A percentile compares a stretch with the other conserved stretches of the same genome.
These are phyloP conservation scores for Carassius gibelio DNA, from an alignment of 2,113 vertebrate genomes.

Conservation along the genomic window DNA sequence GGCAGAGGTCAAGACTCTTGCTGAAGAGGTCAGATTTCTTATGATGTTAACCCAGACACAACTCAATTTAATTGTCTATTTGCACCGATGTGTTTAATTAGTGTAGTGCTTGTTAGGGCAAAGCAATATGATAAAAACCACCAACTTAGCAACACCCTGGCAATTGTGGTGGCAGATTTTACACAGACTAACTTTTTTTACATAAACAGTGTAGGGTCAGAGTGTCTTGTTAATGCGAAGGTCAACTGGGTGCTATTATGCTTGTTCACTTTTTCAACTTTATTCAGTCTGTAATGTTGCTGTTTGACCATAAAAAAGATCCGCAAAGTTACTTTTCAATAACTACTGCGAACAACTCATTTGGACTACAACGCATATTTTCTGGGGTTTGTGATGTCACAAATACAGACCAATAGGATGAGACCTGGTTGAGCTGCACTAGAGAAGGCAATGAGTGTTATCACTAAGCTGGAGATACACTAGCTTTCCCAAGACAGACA, in stretches of 20 bases:
- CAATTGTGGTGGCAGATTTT: background rate
- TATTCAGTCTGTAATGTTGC: no score
- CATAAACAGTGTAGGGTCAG: background rate
- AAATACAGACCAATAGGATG: no score
- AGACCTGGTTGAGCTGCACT: no score
- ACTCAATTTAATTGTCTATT: background rate
- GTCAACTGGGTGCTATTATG: background rate
- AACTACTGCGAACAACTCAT: no score
- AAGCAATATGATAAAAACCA: background rate
- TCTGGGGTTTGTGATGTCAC: no score
- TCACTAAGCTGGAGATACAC: no score
- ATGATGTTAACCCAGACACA: background rate
- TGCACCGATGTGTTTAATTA: background rate
- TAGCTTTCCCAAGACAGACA: no score
- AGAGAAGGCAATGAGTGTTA: no score
- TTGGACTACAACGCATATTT: no score
- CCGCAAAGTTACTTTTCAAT: no score
- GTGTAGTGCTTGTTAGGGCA: background rate
- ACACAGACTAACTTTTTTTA: background rate
- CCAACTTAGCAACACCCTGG: background rate
- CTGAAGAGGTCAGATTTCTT: constrained; percentile 81
- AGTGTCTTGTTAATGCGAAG: background rate
- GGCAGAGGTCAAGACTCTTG: constrained; percentile 82
- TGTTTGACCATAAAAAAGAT: no score
- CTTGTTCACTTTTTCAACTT: no score